These are phyloP conservation scores for Drosophila eohydei DNA, from an alignment of 2,888 invertebrate genomes.

Conservation along the genomic window DNA sequence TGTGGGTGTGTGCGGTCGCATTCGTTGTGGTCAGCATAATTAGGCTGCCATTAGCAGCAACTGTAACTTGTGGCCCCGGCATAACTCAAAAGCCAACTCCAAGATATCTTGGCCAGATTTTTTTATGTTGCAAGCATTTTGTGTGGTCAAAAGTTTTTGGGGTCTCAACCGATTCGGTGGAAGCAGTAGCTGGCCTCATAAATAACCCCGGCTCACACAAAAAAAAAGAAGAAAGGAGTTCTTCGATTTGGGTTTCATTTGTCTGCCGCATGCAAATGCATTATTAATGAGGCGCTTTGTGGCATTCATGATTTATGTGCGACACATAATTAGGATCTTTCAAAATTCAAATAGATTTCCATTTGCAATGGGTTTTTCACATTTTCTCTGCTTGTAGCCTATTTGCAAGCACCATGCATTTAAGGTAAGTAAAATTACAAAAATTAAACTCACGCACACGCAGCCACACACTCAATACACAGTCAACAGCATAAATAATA, in stretches of 20 bases:
- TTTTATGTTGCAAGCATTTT: conserved; percentile 4
- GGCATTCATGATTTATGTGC: conserved; percentile 64
- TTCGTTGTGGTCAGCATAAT: conserved; percentile 67
- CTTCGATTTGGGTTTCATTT: conserved; percentile 51
- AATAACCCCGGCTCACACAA: conserved; percentile 40
- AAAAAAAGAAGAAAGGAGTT: conserved; percentile 46
- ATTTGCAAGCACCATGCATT: conserved; percentile 19
- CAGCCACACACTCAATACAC: conserved; percentile 2
- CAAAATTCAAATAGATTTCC: conserved; percentile 19
- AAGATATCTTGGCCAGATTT: conserved; percentile 44
- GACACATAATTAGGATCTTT: conserved; percentile 70
- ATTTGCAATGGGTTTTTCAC: conserved; percentile 8
- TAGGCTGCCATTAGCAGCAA: conserved; percentile 74
- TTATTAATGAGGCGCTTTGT: conserved; percentile 69
- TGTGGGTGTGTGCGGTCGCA: conserved; percentile 25
- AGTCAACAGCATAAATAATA: conserved; percentile 24
- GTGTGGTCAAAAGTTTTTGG: conserved; percentile 24
- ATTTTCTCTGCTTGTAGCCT: conserved; percentile 1
- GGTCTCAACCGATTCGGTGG: neutral
- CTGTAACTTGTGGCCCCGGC: conserved; percentile 38
- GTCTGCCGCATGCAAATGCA: conserved; percentile 67
- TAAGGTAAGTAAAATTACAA: conserved; percentile 46
- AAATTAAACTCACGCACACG: conserved; percentile 2
- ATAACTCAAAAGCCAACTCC: conserved; percentile 54
- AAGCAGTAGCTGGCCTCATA: conserved; percentile 40